Base-by-base conservation (phyloP, 1,140 invertebrate genomes). In the Glossosoma conforme region DNA sequence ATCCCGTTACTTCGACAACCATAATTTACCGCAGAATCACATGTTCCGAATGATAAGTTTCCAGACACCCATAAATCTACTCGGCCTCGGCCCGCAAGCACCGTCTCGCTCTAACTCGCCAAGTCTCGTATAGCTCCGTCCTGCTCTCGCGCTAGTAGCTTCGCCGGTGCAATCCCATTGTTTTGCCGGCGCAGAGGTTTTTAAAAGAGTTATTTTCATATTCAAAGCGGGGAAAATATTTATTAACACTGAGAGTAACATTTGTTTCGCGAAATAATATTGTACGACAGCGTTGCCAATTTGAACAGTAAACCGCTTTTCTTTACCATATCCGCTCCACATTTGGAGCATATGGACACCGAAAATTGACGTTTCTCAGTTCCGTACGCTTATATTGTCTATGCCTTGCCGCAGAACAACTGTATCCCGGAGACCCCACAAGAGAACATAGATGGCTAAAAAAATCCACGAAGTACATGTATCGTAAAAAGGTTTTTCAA, bases 221-320 rank as follows among this genome's bases (percentile, higher is more conserved):
- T 47, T 47, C 44, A 47, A 47, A 47, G 10, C 44, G 25, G 33
- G 9, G 20, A 37, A 47, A 47, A 47, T 37, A n/a, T 37, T 33
- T 47, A 36, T 47, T 36, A 36, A 47, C 38, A 22, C 24, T 11
- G 32, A 20, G 22, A 18, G 14, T 24, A 15, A 2, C 10, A 47
- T 38, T 36, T 47, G 20, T 37, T n/a, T n/a, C n/a, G n/a, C n/a
- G n/a, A n/a, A n/a, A n/a, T n/a, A n/a, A n/a, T n/a, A n/a, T n/a
- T n/a, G n/a, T n/a, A n/a, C n/a, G n/a, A n/a, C n/a, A n/a, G n/a
- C n/a, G n/a, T n/a, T n/a, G n/a, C n/a, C n/a, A n/a, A n/a, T n/a
- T n/a, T n/a, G n/a, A n/a, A n/a, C n/a, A n/a, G n/a, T n/a, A n/a
- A n/a, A n/a, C n/a, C n/a, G n/a, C n/a, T n/a, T n/a, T n/a, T n/a